Evolutionary conservation across 2,113 vertebrate species (phyloP), one percentile per base, ranked within the genome.

Genomic region (Morone saxatilis): DNA sequence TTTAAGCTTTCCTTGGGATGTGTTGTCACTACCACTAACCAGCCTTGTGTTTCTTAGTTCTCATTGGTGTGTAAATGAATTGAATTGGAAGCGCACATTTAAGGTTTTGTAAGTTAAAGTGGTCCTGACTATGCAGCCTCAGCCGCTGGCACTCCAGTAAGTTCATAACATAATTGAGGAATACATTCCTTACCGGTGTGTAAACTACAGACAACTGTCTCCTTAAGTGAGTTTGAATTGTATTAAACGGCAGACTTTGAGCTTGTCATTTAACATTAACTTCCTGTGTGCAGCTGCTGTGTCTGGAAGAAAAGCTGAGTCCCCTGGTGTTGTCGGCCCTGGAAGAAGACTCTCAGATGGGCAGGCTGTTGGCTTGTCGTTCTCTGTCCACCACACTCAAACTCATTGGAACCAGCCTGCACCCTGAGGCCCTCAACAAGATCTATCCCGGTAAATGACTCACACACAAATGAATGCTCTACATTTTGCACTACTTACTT

Each of bases 321-420:
- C 94, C 96, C 1, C 91, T 83, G 2, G n/a, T 98, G 59, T 82
- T 99, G 59, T 94, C 95, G 0, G 91, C 95, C 2, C 79, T 99
- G 92, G 97, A 98, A 1, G 98, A 99, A 75, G 97, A 99, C 71
- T 97, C 97, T 1, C 95, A 96, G 90, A 96, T 93, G 75, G 86
- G 94, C 25, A 95, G 98, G 0, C 78, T 98, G 20, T 65, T 97
- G 47, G 97, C 98, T 41, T 98, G 97, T 83, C 96, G 90, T 12
- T 96, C 96, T 51, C 54, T 98, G 14, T 81, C 83, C 12, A 25
- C 78, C 7, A 84, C 97, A 7, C 81, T 99, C 9, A 89, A 84
- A 40, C 84, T 90, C 68, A 90, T 94, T 6, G 93, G 94, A 17
- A 80, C 66, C 7, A 80, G 87, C 43, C 90, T 95, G 31, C 93